A percentile compares a stretch with the other conserved stretches of the same genome.
Evolutionary conservation across 2,888 invertebrate species (phyloP).

Genomic region (Sesia apiformis): DNA sequence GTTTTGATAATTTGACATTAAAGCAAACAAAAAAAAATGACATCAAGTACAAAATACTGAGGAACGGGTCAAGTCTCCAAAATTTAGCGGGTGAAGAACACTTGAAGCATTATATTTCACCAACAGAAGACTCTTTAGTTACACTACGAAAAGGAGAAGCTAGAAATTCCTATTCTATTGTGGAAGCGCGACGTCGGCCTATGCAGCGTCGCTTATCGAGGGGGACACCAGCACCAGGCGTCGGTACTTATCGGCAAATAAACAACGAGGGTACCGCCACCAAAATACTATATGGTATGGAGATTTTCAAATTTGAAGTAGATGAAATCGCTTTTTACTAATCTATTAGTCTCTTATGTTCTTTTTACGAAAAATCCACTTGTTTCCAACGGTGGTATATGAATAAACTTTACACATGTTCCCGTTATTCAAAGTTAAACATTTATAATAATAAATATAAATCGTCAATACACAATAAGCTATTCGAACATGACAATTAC

Average conservation of each 20-base stretch:
- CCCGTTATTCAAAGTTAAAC: no score
- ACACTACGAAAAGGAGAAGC: slow-evolving; percentile 32
- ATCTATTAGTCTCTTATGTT: no score
- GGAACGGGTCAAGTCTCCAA: slow-evolving; percentile 54
- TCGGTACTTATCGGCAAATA: slow-evolving; percentile 59
- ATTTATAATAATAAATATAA: no score
- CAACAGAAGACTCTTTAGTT: slow-evolving; percentile 29
- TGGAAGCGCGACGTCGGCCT: slow-evolving; percentile 42
- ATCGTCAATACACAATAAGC: no score
- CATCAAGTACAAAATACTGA: slow-evolving; percentile 30
- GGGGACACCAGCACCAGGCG: slow-evolving; percentile 44
- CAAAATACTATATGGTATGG: slow-evolving; percentile 34
- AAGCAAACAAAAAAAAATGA: slow-evolving; percentile 32
- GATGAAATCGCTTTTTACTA: no score
- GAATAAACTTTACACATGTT: no score
- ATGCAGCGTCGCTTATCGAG: slow-evolving; percentile 37
- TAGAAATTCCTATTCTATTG: slow-evolving; percentile 55
- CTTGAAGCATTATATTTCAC: slow-evolving; percentile 49
- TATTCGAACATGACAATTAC: slow-evolving; percentile 8
- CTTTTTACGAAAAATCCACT: no score
- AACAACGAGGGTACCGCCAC: slow-evolving; percentile 35
- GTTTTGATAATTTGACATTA: slow-evolving; percentile 62
- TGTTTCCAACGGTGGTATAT: no score
- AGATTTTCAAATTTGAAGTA: neutral
- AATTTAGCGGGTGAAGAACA: slow-evolving; percentile 51